phyloP scores from a whole-genome alignment of 2,113 vertebrate species.

The Holacanthus passer region DNA sequence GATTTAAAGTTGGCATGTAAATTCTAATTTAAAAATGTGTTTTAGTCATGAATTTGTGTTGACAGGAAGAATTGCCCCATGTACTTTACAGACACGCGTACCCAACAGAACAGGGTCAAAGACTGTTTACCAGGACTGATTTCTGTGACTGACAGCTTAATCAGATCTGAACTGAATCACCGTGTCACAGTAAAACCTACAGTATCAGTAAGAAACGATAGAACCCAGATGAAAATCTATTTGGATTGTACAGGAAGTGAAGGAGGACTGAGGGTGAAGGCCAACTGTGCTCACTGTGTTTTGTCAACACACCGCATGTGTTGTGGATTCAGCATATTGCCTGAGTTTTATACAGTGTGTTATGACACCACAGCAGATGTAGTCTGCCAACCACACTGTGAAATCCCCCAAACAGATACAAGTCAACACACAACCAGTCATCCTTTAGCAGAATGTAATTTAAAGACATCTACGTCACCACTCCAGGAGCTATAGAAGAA shows the following conservation, averaged over 20 bases:
- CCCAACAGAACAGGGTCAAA: background rate
- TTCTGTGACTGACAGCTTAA: background rate
- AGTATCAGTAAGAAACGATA: background rate
- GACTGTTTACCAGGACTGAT: background rate
- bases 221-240: background rate
- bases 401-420: background rate
- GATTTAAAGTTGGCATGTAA: background rate
- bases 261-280: background rate
- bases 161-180: background rate
- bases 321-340: conserved; percentile 19
- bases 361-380: conserved; percentile 9
- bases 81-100: conserved; percentile 7
- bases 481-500: background rate
- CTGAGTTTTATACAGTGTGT: background rate
- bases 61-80: background rate
- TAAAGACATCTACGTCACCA: background rate
- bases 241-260: background rate
- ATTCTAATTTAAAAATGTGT: background rate
- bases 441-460: background rate
- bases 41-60: background rate
- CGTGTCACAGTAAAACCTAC: background rate
- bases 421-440: background rate
- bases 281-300: conserved; percentile 15
- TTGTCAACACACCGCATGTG: conserved; percentile 39
- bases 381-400: background rate